Base-by-base conservation (phyloP, 2,797 vertebrate species). In the Anguilla marmorata region DNA sequence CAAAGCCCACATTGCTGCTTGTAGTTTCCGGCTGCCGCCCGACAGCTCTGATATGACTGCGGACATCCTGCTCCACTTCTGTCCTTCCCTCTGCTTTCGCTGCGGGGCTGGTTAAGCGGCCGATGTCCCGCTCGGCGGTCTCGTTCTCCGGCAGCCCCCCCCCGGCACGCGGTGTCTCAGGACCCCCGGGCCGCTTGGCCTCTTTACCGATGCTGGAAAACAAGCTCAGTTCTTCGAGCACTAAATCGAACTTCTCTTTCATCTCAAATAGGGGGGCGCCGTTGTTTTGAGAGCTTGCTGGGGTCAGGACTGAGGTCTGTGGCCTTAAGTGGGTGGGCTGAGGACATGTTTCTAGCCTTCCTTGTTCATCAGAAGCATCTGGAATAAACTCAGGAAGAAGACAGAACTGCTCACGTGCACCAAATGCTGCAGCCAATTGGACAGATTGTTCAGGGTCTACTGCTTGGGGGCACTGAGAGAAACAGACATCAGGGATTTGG, bases 211-310 rank as follows among this genome's bases (percentile, higher is more conserved):
- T 97, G 86, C 96, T 93, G 90, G 97, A 97, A 94, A 96, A 98
- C 91, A 96, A 90, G 45, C 0, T 91, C 90, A 98, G 93, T 93
- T 98, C 97, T 93, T 96, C 94, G 86, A 98, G 87, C 37, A 99
- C 97, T 90, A 94, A 91, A 94, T 97, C 93, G 87, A 97, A 98
- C 90, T 95, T 92, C 60, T 92, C 93, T 90, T 96, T 97, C 95
- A 96, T 94, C 90, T 96, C 95, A 92, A 96, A 96, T 90, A 93
- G 69, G 0, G 91, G 89, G 86, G n/a, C 86, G 63, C 87, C 0
- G 7, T 24, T 85, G 72, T 86, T 37, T 21, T 84, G 80, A 80
- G 48, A 69, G 16, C 50, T 72, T 6, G 41, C 74, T 3, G 37
- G 11, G 37, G 12, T 79, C n/a, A 45, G 21, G 74, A 79, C 37